Conservation (phyloP, 2,113 vertebrate genomes). For the Polypterus bichir region DNA sequence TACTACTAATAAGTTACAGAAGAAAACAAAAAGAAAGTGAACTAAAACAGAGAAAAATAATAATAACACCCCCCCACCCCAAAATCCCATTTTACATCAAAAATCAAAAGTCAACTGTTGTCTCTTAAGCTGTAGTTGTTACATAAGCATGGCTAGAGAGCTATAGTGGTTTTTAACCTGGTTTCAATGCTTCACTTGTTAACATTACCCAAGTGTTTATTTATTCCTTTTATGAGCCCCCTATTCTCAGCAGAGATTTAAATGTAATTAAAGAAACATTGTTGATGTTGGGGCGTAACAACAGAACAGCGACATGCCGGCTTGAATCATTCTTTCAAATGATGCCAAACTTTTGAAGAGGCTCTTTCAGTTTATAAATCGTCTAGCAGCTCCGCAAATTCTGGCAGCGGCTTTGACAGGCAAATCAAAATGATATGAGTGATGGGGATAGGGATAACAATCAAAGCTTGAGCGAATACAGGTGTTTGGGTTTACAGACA, state of each 20-base stretch:
- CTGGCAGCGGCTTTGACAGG: slow-evolving; percentile 77
- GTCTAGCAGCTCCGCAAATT: slow-evolving; percentile 63
- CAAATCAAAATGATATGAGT: slow-evolving; percentile 72
- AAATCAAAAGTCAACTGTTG: no score
- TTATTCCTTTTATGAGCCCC: no score
- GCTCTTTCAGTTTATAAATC: slow-evolving; percentile 75
- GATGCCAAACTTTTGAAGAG: slow-evolving; percentile 57
- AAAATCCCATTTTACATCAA: no score
- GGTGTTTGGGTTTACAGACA: slow-evolving; percentile 92
- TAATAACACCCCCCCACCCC: no score
- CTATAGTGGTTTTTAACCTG: no score
- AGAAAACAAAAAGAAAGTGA: no score
- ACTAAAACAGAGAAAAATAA: no score
- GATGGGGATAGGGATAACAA: slow-evolving; percentile 78
- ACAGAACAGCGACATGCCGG: slow-evolving; percentile 35
- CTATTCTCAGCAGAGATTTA: slow-evolving; percentile 18
- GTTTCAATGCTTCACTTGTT: no score
- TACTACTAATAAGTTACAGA: no score
- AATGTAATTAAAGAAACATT: slow-evolving; percentile 41
- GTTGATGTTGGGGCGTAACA: slow-evolving; percentile 32
- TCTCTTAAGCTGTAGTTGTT: no score
- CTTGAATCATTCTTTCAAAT: slow-evolving; percentile 52
- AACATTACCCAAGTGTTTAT: no score
- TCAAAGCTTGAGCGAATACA: slow-evolving; percentile 85
- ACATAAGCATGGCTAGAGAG: no score